These are phyloP conservation scores for Lepidochrysops patricia DNA, from an alignment of 2,888 invertebrate species.

Conservation along the genomic window DNA sequence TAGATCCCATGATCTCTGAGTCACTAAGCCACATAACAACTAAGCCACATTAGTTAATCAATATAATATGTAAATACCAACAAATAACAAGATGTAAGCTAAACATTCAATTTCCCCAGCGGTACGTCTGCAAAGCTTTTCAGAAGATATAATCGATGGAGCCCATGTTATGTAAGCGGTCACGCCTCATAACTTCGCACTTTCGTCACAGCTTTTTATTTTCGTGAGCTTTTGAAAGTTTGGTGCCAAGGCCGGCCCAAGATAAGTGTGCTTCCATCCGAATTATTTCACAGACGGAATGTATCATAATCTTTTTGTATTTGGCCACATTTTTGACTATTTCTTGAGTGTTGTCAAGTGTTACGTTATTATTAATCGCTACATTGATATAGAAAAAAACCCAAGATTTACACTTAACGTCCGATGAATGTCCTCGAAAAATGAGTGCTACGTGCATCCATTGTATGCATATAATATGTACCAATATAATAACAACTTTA, in stretches of 20 bases:
- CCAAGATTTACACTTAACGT: too few relatives aligned
- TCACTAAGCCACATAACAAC: too few relatives aligned
- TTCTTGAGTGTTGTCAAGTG: not conserved
- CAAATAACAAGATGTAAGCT: too few relatives aligned
- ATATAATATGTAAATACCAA: too few relatives aligned
- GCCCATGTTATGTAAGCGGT: slow-evolving; percentile 7
- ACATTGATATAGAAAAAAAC: too few relatives aligned
- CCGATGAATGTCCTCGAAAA: too few relatives aligned
- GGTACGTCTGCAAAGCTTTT: not conserved
- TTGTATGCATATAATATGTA: too few relatives aligned
- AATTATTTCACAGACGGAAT: not conserved
- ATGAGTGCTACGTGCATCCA: too few relatives aligned
- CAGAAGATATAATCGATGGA: slow-evolving; percentile 4
- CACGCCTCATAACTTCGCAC: slow-evolving; percentile 6
- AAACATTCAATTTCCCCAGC: not conserved
- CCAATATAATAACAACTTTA: too few relatives aligned
- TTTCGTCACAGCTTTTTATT: slow-evolving; percentile 10
- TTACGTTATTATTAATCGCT: too few relatives aligned
- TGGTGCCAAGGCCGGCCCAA: slow-evolving; percentile 1
- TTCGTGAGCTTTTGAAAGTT: slow-evolving; percentile 10
- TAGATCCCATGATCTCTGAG: too few relatives aligned
- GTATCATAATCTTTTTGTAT: not conserved
- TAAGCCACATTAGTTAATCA: too few relatives aligned
- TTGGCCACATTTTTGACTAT: not conserved
- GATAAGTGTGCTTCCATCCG: not conserved